These are phyloP conservation scores for Echinops telfairi DNA, from an alignment of 2,113 vertebrate species.

Conservation along the genomic window DNA sequence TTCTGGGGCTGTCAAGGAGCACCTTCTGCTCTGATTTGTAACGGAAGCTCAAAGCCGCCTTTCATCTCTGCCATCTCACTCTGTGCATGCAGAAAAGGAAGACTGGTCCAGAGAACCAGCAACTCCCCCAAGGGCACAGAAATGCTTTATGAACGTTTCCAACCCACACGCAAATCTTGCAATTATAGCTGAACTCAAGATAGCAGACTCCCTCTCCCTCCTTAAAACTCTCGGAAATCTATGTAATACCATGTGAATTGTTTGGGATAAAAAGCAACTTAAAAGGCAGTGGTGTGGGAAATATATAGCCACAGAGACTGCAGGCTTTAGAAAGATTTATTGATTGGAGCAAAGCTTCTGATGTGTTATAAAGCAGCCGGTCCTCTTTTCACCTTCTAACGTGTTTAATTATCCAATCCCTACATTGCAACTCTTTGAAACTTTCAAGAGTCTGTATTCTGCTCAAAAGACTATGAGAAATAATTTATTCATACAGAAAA, in stretches of 20 bases:
- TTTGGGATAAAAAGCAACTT: background rate
- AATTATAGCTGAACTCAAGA: constrained; percentile 33
- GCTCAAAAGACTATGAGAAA: background rate
- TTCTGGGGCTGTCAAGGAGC: constrained; percentile 6
- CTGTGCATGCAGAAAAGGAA: constrained; percentile 37
- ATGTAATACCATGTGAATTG: too few species aligned
- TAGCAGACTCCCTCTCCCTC: background rate
- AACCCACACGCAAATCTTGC: background rate
- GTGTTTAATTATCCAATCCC: constrained; percentile 4
- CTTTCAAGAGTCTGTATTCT: background rate
- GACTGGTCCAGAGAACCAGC: constrained; percentile 11
- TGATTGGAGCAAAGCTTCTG: background rate
- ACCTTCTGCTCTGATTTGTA: constrained; percentile 57
- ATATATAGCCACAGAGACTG: background rate
- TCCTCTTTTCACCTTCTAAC: background rate
- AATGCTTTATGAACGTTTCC: constrained; percentile 39
- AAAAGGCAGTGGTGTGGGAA: background rate
- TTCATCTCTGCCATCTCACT: constrained; percentile 60
- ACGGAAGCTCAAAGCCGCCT: constrained; percentile 64
- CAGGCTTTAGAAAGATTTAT: background rate
- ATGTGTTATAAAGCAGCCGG: background rate
- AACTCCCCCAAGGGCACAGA: constrained; percentile 51
- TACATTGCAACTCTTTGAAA: background rate
- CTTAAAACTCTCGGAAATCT: too few species aligned
- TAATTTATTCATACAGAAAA: background rate